A percentile compares a stretch with the other conserved stretches of the same genome.
These are phyloP conservation scores for Coccyzus lansbergi DNA, from an alignment of 2,797 vertebrate species.

Conservation along the genomic window DNA sequence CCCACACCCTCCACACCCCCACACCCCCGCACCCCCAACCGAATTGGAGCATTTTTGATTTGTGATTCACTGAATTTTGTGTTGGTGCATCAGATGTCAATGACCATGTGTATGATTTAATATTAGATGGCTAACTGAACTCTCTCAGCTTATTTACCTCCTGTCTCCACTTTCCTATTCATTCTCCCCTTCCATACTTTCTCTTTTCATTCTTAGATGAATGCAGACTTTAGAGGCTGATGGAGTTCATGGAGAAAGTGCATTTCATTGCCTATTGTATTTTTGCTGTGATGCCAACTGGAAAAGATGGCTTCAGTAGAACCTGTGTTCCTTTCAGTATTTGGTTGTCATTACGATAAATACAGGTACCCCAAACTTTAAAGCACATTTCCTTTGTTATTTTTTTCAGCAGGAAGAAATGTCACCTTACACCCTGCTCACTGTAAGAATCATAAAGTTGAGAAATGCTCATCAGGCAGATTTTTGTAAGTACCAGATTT, in stretches of 20 bases:
- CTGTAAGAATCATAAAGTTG: conserved; percentile 79
- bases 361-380: background rate
- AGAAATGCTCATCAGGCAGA: conserved; percentile 70
- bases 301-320: background rate
- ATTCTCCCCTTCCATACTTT: background rate
- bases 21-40: no score
- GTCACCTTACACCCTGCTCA: conserved; percentile 73
- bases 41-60: background rate
- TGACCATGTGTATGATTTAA: background rate
- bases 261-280: background rate
- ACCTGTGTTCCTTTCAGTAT: background rate
- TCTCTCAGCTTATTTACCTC: background rate
- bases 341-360: background rate
- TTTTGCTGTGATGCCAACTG: background rate
- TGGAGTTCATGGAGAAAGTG: background rate
- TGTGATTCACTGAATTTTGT: background rate
- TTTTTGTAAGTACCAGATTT: conserved; percentile 73
- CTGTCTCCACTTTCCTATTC: background rate
- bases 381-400: background rate
- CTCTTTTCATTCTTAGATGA: background rate
- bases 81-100: background rate
- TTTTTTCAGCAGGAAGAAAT: conserved; percentile 27
- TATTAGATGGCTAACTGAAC: background rate
- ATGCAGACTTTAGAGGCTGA: background rate
- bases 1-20: no score